Evolutionary conservation across 1,140 invertebrate species (phyloP).

Genomic region (Belonocnema kinseyi): DNA sequence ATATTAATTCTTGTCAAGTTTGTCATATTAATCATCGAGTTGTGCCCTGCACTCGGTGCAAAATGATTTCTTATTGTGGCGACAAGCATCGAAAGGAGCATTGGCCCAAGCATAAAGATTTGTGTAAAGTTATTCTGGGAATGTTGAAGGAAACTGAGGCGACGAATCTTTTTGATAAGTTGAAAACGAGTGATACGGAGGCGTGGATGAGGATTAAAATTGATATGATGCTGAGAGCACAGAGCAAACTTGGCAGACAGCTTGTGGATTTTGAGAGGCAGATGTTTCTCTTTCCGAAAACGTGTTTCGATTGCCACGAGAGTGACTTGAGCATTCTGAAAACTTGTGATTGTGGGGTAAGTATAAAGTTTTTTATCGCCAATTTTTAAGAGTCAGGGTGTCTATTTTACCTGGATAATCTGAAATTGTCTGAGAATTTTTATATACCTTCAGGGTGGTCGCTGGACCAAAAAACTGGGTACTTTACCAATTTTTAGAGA

Average conservation of each 20-base stretch:
- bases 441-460: too few relatives aligned
- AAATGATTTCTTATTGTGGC: conserved; percentile 59
- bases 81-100: conserved; percentile 57
- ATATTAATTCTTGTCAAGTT: conserved; percentile 51
- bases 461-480: too few relatives aligned
- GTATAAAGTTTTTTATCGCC: not conserved
- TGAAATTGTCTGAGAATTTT: too few relatives aligned
- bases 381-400: too few relatives aligned
- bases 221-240: conserved; percentile 51
- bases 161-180: conserved; percentile 35
- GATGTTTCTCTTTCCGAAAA: conserved; percentile 56
- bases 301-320: conserved; percentile 52
- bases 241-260: conserved; percentile 44
- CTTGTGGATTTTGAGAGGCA: conserved; percentile 55
- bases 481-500: too few relatives aligned
- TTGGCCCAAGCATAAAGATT: conserved; percentile 55
- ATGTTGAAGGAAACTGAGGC: conserved; percentile 36
- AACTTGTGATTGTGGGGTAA: conserved; percentile 50
- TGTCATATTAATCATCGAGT: conserved; percentile 46
- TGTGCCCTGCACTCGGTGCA: conserved; percentile 48
- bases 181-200: conserved; percentile 9
- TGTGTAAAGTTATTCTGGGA: conserved; percentile 48
- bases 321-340: conserved; percentile 40
- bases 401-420: too few relatives aligned
- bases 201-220: conserved; percentile 49